Base-by-base conservation (phyloP, 1,140 invertebrate genomes). In the Chlorops oryzae region DNA sequence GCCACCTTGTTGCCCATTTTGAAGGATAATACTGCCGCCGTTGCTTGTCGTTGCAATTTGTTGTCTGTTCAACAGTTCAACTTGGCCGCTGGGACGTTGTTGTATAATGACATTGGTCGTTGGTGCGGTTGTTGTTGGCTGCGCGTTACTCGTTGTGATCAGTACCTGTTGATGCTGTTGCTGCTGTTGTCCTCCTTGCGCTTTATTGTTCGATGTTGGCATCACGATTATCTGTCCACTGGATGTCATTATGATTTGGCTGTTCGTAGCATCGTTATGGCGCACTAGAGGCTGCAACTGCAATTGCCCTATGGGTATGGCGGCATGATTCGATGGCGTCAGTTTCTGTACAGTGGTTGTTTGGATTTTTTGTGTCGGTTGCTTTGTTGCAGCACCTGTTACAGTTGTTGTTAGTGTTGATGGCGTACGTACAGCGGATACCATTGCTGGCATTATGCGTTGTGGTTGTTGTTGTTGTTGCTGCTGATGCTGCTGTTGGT, bases 221-320 rank as follows among this genome's bases (percentile, higher is more conserved):
- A 80, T 75, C 25, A 79, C 74, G 56, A 79, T 72, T 21, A 77
- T 58, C 39, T 72, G 70, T 3, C 70, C 70, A 1, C 66, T 61
- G 2, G 70, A 69, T 5, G 70, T 72, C 70, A 72, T 72, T 10
- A 72, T 67, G 24, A 72, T 52, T 35, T 72, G 70, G 7, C 63
- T 59, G 24, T 43, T 48, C 23, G 43, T 58, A 35, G 46, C 51
- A 27, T 57, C 35, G 0, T 60, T 6, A 13, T 47, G 27, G 1
- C 61, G 50, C 46, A 50, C 12, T 12, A 46, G 18, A 5, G 45
- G 40, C 32, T 52, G 55, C 32, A 37, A 54, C 20, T 34, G 45
- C 38, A 9, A 39, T 22, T 15, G 49, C 7, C 43, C 24, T 13
- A 52, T 13, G 4, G 50, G 50, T 41, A 52, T 47, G n/a, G 37